These are phyloP conservation scores for Nibea albiflora DNA, from an alignment of 2,113 vertebrate genomes.

Conservation along the genomic window DNA sequence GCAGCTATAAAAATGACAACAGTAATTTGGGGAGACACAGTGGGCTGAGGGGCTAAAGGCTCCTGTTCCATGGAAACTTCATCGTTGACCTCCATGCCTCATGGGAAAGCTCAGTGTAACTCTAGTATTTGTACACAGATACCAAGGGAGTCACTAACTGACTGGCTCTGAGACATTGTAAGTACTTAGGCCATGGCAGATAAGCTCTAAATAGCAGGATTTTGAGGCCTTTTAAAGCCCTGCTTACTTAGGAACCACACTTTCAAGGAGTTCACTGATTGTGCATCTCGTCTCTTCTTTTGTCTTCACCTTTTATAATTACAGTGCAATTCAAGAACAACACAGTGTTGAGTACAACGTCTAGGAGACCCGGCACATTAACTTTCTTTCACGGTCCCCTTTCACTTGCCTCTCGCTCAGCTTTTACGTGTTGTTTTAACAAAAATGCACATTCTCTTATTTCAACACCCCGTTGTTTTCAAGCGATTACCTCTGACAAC, in stretches of 20 bases:
- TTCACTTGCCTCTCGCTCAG: background rate
- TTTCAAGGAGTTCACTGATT: slow-evolving; percentile 11
- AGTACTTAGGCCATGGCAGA: slow-evolving; percentile 29
- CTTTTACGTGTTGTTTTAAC: slow-evolving; percentile 28
- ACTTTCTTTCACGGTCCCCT: background rate
- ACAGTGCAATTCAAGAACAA: slow-evolving; percentile 6
- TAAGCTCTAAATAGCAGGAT: slow-evolving; percentile 20
- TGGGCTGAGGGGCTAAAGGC: slow-evolving; percentile 3
- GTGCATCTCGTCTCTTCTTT: slow-evolving; percentile 6
- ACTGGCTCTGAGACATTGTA: slow-evolving; percentile 19
- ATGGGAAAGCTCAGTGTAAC: slow-evolving; percentile 42
- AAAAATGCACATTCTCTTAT: slow-evolving; percentile 43
- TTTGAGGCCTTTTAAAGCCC: slow-evolving; percentile 1
- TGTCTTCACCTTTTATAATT: background rate
- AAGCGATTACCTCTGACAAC: slow-evolving; percentile 28
- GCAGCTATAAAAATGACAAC: slow-evolving; percentile 60
- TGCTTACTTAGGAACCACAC: background rate
- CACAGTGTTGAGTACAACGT: background rate
- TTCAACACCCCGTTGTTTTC: slow-evolving; percentile 58
- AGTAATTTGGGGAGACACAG: slow-evolving; percentile 55
- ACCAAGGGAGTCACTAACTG: slow-evolving; percentile 11
- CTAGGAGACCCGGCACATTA: slow-evolving; percentile 5
- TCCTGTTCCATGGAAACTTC: slow-evolving; percentile 54
- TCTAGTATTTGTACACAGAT: slow-evolving; percentile 37
- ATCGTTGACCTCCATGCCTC: background rate